Base-by-base conservation (phyloP, 2,113 vertebrate species). In the Aviceda subcristata region DNA sequence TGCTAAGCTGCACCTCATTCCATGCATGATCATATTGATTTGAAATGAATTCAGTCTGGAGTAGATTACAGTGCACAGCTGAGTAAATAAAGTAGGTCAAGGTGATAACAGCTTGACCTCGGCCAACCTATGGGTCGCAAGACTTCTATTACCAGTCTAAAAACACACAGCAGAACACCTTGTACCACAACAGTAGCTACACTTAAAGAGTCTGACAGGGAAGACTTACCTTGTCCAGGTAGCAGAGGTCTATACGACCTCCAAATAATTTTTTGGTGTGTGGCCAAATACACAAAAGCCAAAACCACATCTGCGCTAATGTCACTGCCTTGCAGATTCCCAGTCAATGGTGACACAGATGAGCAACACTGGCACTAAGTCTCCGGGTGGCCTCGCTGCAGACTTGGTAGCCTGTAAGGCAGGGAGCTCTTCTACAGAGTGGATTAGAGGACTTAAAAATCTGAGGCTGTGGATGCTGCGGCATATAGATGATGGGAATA, bases 61-160 rank as follows among this genome's bases (percentile, higher is more conserved):
- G 63, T 55, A 93, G 55, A 86, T 81, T 36, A 51, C 23, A 46
- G n/a, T 41, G 79, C 79, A 92, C 64, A 92, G 80, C 39, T 92
- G 60, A 46, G 46, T 77, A 95, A 88, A 94, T 45, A 41, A 94
- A 91, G 60, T 13, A 92, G 79, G 88, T 56, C 83, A 89, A 88
- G 68, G 94, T 90, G 86, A 67, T 32, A 95, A 79, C 2, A 83
- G 48, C 60, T 66, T 88, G 72, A 84, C 79, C 72, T 91, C 50
- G 45, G 34, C 75, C 51, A 88, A 80, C 41, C 55, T 74, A 21
- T 16, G 17, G 23, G 17, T 50, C 64, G 12, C 38, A 92, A 34
- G 63, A 79, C 43, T 93, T 64, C 79, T 67, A 41, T 27, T 79
- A 79, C n/a, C 20, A 88, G 53, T 38, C 45, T 57, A 27, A 62